Evolutionary conservation across 2,888 invertebrate genomes (phyloP).

Genomic region (Agrochola lota): DNA sequence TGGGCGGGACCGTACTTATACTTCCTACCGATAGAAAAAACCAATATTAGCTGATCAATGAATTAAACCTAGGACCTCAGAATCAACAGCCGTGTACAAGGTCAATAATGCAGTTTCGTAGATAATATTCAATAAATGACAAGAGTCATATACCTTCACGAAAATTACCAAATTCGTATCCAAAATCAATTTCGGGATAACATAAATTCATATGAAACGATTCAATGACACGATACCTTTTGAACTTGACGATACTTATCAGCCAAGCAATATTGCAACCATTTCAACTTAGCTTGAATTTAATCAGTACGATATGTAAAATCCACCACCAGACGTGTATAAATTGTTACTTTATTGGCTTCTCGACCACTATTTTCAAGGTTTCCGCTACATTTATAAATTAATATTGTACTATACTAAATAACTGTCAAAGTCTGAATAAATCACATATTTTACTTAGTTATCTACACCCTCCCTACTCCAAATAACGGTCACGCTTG

Average conservation of each 20-base stretch:
- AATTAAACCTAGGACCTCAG: not conserved
- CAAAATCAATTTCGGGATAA: constrained; percentile 40
- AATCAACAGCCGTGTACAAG: not conserved
- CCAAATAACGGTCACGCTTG: constrained; percentile 18
- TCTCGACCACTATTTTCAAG: constrained; percentile 63
- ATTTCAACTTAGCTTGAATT: constrained; percentile 27
- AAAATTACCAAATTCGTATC: constrained; percentile 18
- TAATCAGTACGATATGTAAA: constrained; percentile 44
- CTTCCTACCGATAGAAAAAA: not conserved
- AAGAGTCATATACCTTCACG: not conserved
- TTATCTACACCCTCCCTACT: not conserved
- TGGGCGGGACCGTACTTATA: not conserved
- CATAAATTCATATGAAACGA: constrained; percentile 43
- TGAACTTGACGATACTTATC: constrained; percentile 33
- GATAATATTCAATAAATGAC: constrained; percentile 8
- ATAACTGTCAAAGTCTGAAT: constrained; percentile 26
- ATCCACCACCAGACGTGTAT: constrained; percentile 25
- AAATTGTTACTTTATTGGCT: constrained; percentile 63
- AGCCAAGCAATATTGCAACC: constrained; percentile 13
- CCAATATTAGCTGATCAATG: not conserved
- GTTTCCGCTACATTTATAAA: constrained; percentile 38
- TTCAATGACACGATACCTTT: constrained; percentile 42
- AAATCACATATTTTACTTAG: constrained; percentile 17
- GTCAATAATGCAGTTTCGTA: constrained; percentile 12
- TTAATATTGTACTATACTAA: constrained; percentile 15